These are phyloP conservation scores for Falco rusticolus DNA, from an alignment of 2,797 vertebrate genomes.

Conservation along the genomic window DNA sequence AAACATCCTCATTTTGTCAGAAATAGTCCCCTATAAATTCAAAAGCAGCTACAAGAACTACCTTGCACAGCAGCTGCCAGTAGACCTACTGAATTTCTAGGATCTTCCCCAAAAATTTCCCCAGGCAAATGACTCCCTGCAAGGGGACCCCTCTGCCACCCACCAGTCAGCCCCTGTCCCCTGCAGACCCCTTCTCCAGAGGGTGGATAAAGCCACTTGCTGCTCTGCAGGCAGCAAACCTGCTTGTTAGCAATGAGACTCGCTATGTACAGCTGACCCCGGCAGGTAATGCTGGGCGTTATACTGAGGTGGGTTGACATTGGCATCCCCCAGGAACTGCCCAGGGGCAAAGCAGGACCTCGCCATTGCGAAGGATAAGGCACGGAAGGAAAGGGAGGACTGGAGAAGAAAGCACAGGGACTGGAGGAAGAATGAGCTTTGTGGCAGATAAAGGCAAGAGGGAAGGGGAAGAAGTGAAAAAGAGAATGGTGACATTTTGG, in stretches of 20 bases:
- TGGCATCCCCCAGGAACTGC: background rate
- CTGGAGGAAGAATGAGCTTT: background rate
- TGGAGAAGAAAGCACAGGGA: background rate
- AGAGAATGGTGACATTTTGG: background rate
- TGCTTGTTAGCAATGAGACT: background rate
- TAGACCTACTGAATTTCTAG: background rate
- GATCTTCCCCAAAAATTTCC: background rate
- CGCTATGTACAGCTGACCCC: accelerated
- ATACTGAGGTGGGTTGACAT: accelerated
- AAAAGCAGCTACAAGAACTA: background rate
- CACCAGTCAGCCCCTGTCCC: background rate
- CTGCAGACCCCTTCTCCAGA: accelerated
- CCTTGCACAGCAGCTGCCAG: background rate
- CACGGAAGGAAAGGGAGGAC: background rate
- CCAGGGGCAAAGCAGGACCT: background rate
- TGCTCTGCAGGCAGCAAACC: background rate
- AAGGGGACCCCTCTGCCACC: background rate
- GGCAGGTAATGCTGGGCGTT: background rate
- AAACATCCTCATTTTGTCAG: background rate
- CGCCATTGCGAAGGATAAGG: background rate
- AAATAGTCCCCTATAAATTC: background rate
- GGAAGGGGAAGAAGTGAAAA: background rate
- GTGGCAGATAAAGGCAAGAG: background rate
- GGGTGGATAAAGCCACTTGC: background rate
- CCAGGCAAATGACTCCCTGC: background rate